Evolutionary conservation across 23 tunicate genomes (phyloP), one percentile per base, ranked within the genome.

Genomic region (Trididemnum miniatum): DNA sequence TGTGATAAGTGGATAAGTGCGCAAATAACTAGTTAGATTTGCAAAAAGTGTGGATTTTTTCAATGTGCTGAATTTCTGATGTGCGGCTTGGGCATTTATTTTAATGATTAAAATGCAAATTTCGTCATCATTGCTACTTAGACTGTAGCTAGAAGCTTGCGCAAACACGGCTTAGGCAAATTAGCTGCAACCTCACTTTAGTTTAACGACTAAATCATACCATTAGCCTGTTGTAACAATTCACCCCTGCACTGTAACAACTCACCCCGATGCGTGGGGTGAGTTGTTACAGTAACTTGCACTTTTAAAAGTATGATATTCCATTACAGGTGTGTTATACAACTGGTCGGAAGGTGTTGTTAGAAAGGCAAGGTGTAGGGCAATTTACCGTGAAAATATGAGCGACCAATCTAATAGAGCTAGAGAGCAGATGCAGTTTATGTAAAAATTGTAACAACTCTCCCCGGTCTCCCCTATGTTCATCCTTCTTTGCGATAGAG

Each of bases 371-470:
- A 44, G 54, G 54, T 44, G 54, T 44, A 7, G 54, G 54, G 12
- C 54, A 7, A 44, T 15, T 44, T 44, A 7, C 9, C 15, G 15
- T 44, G 54, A 44, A 44, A 44, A 44, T 7, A 44, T 44, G 54
- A 44, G 54, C 15, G 4, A 62, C n/a, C 5, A 12, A 24, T 26
- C 26, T n/a, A 3, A 26, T 20, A 3, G 29, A n/a, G n/a, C 25
- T 12, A 26, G 67, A 4, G n/a, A 22, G 29, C 26, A 12, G 26
- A 12, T 62, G 26, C 29, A n/a, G 26, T 62, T 24, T 62, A 62
- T 3, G 28, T 62, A 62, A 62, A 62, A 62, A 62, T 62, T 62
- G 29, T 62, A 62, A 62, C 67, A 62, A 62, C 67, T 20, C 67
- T 62, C 67, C 29, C 67, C 23, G 4, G 67, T 62, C 67, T 62